Conservation (phyloP, 2,113 vertebrate genomes). For the Gnathonemus echidnorhynchus region DNA sequence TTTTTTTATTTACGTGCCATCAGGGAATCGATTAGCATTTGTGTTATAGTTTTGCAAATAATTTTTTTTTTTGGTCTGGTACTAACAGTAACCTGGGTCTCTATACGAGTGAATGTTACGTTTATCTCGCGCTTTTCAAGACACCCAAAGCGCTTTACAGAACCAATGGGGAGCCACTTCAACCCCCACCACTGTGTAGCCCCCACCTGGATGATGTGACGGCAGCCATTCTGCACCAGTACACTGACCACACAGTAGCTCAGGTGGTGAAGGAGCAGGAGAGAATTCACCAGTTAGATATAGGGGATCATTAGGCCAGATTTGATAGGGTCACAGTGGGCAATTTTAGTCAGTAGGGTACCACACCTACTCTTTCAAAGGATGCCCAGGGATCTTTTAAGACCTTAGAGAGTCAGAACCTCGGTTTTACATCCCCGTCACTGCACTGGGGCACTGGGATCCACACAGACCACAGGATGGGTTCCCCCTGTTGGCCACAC, state of each 20-base stretch:
- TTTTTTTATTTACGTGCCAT: background rate
- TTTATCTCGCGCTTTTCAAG: background rate
- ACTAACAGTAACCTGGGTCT: background rate
- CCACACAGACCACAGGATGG: background rate
- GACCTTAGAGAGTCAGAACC: too few relatives aligned
- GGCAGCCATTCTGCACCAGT: background rate
- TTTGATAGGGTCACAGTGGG: background rate
- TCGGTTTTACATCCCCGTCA: background rate
- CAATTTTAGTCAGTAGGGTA: background rate
- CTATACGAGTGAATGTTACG: background rate
- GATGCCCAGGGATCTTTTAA: background rate
- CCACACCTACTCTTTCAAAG: background rate
- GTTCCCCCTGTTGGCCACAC: background rate
- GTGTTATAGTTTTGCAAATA: background rate
- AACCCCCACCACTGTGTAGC: background rate
- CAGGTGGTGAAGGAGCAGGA: background rate
- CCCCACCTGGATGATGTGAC: background rate
- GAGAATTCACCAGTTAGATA: background rate
- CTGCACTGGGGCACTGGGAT: background rate
- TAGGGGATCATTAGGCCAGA: background rate
- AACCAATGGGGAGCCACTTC: background rate
- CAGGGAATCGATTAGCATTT: background rate
- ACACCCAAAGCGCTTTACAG: background rate
- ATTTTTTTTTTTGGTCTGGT: background rate
- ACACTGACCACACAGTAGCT: background rate